A percentile compares a stretch with the other conserved stretches of the same genome.
These are phyloP conservation scores for Manacus vitellinus DNA, from an alignment of 2,113 vertebrate genomes.

Conservation along the genomic window DNA sequence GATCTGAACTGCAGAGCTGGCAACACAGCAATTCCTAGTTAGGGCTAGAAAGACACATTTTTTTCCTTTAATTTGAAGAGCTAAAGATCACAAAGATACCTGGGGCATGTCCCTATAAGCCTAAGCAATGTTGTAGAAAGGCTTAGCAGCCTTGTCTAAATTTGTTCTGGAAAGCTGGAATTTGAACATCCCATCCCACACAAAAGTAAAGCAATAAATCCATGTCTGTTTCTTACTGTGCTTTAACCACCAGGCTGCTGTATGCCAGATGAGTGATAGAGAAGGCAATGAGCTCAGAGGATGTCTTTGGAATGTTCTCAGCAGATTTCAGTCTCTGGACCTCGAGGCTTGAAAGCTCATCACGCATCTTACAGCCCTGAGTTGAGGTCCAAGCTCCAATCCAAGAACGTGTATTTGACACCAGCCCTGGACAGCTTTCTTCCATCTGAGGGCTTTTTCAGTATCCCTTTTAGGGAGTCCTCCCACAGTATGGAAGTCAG, in stretches of 20 bases:
- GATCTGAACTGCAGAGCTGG: not conserved
- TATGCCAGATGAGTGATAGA: not conserved
- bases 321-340: not conserved
- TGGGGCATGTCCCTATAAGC: not conserved
- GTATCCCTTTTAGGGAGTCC: not conserved
- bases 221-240: not conserved
- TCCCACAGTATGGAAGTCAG: not conserved
- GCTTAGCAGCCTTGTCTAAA: not conserved
- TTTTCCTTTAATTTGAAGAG: not conserved
- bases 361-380: not conserved
- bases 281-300: not conserved
- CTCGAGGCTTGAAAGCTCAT: not conserved
- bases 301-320: not conserved
- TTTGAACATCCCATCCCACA: not conserved
- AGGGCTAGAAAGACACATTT: not conserved
- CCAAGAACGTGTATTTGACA: not conserved
- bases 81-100: not conserved
- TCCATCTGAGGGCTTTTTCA: not conserved
- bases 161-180: not conserved
- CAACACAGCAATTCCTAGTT: not conserved
- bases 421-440: not conserved
- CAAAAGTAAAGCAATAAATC: not conserved
- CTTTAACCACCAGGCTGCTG: not conserved
- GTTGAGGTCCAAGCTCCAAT: not conserved
- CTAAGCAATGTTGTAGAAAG: not conserved